Evolutionary conservation across 30 jellyfish, hydroid and myxozoan species (phyloP), one percentile per base, ranked within the genome.

Genomic region (Turritopsis dohrnii): DNA sequence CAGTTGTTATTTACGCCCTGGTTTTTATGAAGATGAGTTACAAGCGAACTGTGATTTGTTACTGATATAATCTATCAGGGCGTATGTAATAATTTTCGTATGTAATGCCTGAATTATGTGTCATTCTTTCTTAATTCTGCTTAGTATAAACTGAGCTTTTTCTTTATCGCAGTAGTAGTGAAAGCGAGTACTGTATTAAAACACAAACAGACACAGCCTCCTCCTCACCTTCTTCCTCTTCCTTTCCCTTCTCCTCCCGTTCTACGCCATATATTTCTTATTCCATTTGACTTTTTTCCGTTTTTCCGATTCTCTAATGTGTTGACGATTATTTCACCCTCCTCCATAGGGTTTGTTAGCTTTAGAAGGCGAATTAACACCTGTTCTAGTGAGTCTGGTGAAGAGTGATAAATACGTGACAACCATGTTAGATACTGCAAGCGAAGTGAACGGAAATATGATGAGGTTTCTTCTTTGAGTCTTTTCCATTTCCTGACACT

Each of bases 311-410:
- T 41, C 60, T 41, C 60, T 3, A n/a, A n/a, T n/a, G n/a, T n/a
- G n/a, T n/a, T n/a, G n/a, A n/a, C n/a, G n/a, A n/a, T n/a, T 22
- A 4, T 69, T 69, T 23, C 30, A 1, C 30, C 13, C 24, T 75
- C 60, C 27, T 75, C 53, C 7, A 1, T 29, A 93, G 96, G 99
- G 99, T 23, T 82, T 95, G 88, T 90, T 95, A 41, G 96, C 96
- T 28, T 83, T 95, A 54, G 99, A 95, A 85, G 97, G 99, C 19
- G 96, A 89, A 73, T 85, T 95, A 52, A 90, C 99, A 4, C 97
- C 99, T 52, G 88, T 95, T 52, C 93, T 95, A 23, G 99, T 95
- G 1, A 93, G 94, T 52, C 65, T 95, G 86, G 99, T 95, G 52
- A 95, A 87, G 66, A 86, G 94, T 65, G 99, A 95, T 76, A 95